Percentiles rank a stretch among this genome's conserved stretches.
Evolutionary conservation across 2,113 vertebrate species (phyloP).

Genomic region (Burhinus oedicnemus): DNA sequence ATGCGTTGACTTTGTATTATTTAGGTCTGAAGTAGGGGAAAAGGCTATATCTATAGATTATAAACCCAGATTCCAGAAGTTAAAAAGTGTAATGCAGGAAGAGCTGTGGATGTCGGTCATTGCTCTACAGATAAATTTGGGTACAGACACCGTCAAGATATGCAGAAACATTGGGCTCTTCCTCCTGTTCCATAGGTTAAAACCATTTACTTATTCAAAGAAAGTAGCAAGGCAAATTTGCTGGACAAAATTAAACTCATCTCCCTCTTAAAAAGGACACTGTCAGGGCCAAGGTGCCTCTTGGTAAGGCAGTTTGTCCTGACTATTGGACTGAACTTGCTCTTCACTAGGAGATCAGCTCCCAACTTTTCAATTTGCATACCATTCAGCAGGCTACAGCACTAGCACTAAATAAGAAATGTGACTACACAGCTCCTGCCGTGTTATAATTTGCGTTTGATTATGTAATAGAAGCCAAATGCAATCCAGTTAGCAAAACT

Average conservation of each 20-base stretch:
- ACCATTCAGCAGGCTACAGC: background rate
- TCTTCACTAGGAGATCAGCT: background rate
- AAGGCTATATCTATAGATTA: background rate
- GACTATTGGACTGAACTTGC: background rate
- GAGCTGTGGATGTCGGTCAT: background rate
- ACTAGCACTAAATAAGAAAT: background rate
- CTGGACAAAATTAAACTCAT: background rate
- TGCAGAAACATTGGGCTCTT: background rate
- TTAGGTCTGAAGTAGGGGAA: background rate
- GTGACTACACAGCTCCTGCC: background rate
- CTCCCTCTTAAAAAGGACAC: background rate
- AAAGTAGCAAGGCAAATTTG: background rate
- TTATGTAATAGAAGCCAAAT: background rate
- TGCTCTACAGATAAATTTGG: background rate
- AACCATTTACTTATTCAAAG: background rate
- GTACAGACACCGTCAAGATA: background rate
- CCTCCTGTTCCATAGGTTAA: background rate
- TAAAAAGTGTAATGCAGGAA: background rate
- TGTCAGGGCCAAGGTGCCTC: background rate
- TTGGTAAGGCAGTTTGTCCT: background rate
- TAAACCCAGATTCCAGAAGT: background rate
- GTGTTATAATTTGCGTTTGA: background rate
- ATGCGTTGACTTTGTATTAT: background rate
- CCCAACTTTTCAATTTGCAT: rapidly evolving
- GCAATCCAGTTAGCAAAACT: background rate